Percentiles rank a stretch among this genome's conserved stretches.
Evolutionary conservation across 1,140 invertebrate genomes (phyloP).

Genomic region (Cyclargus thomasi): DNA sequence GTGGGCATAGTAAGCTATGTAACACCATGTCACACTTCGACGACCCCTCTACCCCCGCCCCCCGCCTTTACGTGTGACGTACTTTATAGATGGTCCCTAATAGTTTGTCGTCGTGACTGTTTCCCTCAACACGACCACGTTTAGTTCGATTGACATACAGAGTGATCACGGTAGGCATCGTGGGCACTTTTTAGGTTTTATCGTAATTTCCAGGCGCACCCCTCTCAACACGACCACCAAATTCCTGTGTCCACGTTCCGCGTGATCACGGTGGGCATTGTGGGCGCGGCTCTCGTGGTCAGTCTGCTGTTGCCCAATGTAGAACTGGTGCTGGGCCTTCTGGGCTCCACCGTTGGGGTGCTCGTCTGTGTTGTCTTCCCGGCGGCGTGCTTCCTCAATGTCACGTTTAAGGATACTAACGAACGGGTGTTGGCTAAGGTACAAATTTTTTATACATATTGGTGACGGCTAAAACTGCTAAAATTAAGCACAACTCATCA

Average conservation of each 20-base stretch:
- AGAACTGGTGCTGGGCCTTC: conserved; percentile 92
- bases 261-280: conserved; percentile 85
- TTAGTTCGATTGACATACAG: too few species aligned
- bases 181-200: conserved; percentile 61
- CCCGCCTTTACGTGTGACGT: too few species aligned
- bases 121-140: too few species aligned
- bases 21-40: too few species aligned
- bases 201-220: conserved; percentile 45
- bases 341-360: conserved; percentile 96
- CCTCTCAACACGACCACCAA: conserved; percentile 60
- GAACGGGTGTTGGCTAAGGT: conserved; percentile 84
- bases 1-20: too few species aligned
- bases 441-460: too few species aligned
- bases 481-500: too few species aligned
- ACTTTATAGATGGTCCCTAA: too few species aligned
- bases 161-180: conserved; percentile 25
- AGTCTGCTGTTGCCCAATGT: conserved; percentile 91
- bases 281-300: conserved; percentile 83
- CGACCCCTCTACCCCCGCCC: too few species aligned
- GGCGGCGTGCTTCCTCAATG: conserved; percentile 83
- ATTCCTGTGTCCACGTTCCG: conserved; percentile 89
- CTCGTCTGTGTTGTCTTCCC: conserved; percentile 95
- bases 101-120: too few species aligned
- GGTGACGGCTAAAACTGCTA: too few species aligned
- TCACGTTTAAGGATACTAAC: conserved; percentile 84